Percentiles rank a stretch among this genome's conserved stretches.
phyloP scores from a whole-genome alignment of 2,113 vertebrate genomes.

The Solea senegalensis region DNA sequence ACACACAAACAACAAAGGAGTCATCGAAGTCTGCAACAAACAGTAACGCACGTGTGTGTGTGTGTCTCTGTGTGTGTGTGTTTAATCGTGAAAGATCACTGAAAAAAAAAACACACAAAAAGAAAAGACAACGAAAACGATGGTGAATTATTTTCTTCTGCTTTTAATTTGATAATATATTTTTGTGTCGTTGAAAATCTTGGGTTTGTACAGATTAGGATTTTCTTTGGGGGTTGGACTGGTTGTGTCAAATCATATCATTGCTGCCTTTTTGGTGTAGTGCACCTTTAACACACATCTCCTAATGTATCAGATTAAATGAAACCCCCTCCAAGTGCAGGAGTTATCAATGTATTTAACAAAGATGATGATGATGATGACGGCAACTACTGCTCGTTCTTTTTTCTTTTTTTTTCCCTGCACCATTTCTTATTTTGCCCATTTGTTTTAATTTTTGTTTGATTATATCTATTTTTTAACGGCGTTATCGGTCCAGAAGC shows the following conservation, averaged over 20 bases:
- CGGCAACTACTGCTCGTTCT: conserved; percentile 46
- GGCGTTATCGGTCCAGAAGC: conserved; percentile 39
- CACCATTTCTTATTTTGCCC: conserved; percentile 10
- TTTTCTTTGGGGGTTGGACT: background rate
- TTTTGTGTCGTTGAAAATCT: conserved; percentile 62
- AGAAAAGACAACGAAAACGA: conserved; percentile 38
- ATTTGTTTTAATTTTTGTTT: background rate
- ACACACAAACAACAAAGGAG: conserved; percentile 34
- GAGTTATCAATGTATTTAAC: conserved; percentile 38
- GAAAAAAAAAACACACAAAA: conserved; percentile 32
- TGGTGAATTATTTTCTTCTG: conserved; percentile 66
- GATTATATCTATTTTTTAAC: background rate
- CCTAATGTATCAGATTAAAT: conserved; percentile 3
- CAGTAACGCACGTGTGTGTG: conserved; percentile 17
- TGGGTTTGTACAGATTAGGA: conserved; percentile 61
- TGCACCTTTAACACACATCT: conserved; percentile 54
- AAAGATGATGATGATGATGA: conserved; percentile 34
- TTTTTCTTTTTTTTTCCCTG: conserved; percentile 28
- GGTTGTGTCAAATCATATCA: conserved; percentile 54
- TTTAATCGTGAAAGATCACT: conserved; percentile 59
- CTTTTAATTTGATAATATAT: conserved; percentile 72
- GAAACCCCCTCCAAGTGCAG: conserved; percentile 3
- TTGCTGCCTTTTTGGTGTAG: conserved; percentile 69
- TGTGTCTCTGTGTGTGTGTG: conserved; percentile 8
- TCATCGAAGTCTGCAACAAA: conserved; percentile 36